These are phyloP conservation scores for Oryzias melastigma DNA, from an alignment of 2,113 vertebrate genomes.

Conservation along the genomic window DNA sequence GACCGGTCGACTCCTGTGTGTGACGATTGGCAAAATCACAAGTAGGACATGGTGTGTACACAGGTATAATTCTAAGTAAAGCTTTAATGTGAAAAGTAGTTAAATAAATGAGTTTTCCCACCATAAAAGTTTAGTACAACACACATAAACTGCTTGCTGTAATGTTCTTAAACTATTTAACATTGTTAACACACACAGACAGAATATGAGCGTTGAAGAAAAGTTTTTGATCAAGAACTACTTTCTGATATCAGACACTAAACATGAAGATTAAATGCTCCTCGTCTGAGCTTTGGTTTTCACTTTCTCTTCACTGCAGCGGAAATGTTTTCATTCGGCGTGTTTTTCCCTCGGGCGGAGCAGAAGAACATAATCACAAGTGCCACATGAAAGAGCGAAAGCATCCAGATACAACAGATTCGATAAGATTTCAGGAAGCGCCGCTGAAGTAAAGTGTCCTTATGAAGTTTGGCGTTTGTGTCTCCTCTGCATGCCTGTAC, in stretches of 20 bases:
- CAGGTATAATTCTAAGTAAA: too few species aligned
- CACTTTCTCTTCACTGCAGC: conserved; percentile 2
- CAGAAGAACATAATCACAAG: conserved; percentile 48
- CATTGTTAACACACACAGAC: too few species aligned
- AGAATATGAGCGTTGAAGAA: too few species aligned
- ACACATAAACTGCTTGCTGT: too few species aligned
- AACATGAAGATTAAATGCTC: not conserved
- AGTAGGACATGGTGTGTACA: too few species aligned
- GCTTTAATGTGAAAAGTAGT: too few species aligned
- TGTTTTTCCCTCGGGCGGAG: conserved; percentile 47
- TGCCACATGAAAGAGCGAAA: conserved; percentile 44
- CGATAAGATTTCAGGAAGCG: conserved; percentile 7
- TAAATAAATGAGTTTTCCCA: too few species aligned
- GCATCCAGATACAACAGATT: conserved; percentile 23
- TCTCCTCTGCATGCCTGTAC: conserved; percentile 12
- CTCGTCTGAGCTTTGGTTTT: conserved; percentile 11
- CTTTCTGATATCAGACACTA: not conserved
- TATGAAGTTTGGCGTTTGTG: conserved; percentile 36
- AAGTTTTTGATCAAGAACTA: too few species aligned
- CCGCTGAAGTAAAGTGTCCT: conserved; percentile 37
- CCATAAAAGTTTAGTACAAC: too few species aligned
- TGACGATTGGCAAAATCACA: too few species aligned
- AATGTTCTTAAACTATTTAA: too few species aligned
- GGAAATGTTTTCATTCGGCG: conserved; percentile 21
- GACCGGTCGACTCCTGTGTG: too few species aligned